A percentile compares a stretch with the other conserved stretches of the same genome.
Conservation (phyloP, 2,888 invertebrate species). For the Hipparchia semele region DNA sequence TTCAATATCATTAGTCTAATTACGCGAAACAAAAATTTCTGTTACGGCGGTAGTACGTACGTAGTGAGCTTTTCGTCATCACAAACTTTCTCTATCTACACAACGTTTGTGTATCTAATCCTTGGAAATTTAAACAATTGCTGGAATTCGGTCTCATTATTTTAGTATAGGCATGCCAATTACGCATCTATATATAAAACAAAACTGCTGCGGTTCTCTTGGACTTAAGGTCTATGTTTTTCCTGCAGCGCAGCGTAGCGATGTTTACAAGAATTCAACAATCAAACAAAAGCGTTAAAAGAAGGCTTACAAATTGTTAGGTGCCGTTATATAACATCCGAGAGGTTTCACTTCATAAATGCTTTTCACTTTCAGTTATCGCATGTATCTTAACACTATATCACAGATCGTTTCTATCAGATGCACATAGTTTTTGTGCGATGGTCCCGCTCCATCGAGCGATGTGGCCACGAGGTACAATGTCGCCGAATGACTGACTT, state of each 20-base stretch:
- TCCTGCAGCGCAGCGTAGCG: background rate
- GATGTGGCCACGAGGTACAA: conserved; percentile 60
- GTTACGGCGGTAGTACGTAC: background rate
- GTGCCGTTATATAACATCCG: conserved; percentile 20
- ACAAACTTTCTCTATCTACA: conserved; percentile 3
- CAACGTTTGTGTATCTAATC: background rate
- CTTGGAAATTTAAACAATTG: background rate
- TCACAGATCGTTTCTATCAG: conserved; percentile 74
- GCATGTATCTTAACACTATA: conserved; percentile 75
- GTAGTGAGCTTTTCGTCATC: background rate
- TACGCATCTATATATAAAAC: background rate
- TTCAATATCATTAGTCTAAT: background rate
- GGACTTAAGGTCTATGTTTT: conserved; percentile 7
- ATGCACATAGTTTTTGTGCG: conserved; percentile 62
- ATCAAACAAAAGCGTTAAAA: conserved; percentile 24
- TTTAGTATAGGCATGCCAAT: background rate
- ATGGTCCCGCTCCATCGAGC: conserved; percentile 53
- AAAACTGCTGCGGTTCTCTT: background rate
- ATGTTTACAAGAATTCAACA: conserved; percentile 5
- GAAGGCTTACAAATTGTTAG: conserved; percentile 27
- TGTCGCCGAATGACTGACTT: conserved; percentile 52
- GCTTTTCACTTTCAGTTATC: conserved; percentile 44
- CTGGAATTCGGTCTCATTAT: conserved; percentile 1
- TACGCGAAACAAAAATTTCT: background rate
- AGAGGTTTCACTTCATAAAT: conserved; percentile 28